A percentile compares a stretch with the other conserved stretches of the same genome.
phyloP scores from a whole-genome alignment of 2,888 invertebrate species.

The Camptogramma bilineatum region DNA sequence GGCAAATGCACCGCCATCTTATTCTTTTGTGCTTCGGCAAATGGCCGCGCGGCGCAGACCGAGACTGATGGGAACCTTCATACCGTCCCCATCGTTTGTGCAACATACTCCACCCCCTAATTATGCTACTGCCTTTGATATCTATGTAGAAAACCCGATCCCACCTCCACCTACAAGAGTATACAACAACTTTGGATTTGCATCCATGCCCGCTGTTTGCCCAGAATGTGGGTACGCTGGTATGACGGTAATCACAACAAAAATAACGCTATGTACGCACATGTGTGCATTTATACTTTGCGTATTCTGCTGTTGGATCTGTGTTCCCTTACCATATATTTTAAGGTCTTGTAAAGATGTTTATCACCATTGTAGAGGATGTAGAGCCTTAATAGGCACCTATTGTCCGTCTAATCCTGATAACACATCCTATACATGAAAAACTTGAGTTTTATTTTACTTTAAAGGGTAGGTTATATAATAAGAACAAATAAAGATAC shows the following conservation, averaged over 20 bases:
- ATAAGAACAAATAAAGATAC: too few relatives aligned
- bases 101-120: constrained; percentile 76
- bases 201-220: constrained; percentile 68
- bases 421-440: constrained; percentile 20
- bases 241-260: constrained; percentile 64
- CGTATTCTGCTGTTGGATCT: constrained; percentile 78
- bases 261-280: constrained; percentile 75
- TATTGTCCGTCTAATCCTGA: constrained; percentile 75
- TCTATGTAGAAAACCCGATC: constrained; percentile 69
- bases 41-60: constrained; percentile 68
- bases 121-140: constrained; percentile 76
- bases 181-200: constrained; percentile 67
- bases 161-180: constrained; percentile 61
- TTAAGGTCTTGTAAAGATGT: constrained; percentile 79
- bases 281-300: constrained; percentile 72
- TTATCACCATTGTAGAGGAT: constrained; percentile 78
- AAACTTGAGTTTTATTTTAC: constrained; percentile 36
- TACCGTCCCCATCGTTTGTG: constrained; percentile 76
- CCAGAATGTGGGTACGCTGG: constrained; percentile 75
- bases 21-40: constrained; percentile 77
- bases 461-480: too few relatives aligned
- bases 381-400: constrained; percentile 72
- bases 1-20: constrained; percentile 76
- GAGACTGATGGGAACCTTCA: constrained; percentile 75
- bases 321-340: constrained; percentile 75